Evolutionary conservation across 2,113 vertebrate genomes (phyloP), one percentile per base, ranked within the genome.

Genomic region (Balaeniceps rex): DNA sequence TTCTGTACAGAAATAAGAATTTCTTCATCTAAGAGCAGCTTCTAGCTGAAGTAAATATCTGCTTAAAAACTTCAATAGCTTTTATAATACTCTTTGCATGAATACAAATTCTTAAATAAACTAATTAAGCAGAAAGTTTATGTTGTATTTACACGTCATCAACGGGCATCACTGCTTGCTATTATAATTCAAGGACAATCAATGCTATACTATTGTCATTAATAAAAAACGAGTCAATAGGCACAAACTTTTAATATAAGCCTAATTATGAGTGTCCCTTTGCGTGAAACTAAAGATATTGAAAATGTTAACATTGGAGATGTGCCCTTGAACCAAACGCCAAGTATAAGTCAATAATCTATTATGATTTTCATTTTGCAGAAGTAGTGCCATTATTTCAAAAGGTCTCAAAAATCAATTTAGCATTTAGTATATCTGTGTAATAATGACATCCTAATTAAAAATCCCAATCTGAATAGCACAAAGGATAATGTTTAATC

Each of bases 291-390:
- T 97, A 63, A 97, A 98, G 92, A 96, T 98, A 99, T 98, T 98
- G 98, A 98, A 97, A 98, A 98, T 94, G 98, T 98, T 98, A 98
- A 99, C 97, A 98, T 95, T 77, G 96, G 96, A 98, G 98, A 98
- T 98, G 95, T 98, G 98, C 98, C 98, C 98, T 99, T 98, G 98
- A 96, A 97, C 97, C 90, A 96, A 97, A 97, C 97, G 97, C 96
- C 96, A 95, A 92, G 83, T 88, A 90, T 97, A 97, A 97, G 97
- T 98, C 98, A 98, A 98, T 98, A 98, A 98, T 98, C 98, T 98
- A 98, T 99, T 98, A 99, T 99, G 98, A 99, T 99, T 99, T 99
- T 98, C 98, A 99, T 98, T 98, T 99, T 98, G 97, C 97, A 97
- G 96, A 98, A 97, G 97, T 92, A 96, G 87, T 72, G 88, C 97